Conservation (phyloP, 1,140 invertebrate genomes). For the Scaptomyza hsui region DNA sequence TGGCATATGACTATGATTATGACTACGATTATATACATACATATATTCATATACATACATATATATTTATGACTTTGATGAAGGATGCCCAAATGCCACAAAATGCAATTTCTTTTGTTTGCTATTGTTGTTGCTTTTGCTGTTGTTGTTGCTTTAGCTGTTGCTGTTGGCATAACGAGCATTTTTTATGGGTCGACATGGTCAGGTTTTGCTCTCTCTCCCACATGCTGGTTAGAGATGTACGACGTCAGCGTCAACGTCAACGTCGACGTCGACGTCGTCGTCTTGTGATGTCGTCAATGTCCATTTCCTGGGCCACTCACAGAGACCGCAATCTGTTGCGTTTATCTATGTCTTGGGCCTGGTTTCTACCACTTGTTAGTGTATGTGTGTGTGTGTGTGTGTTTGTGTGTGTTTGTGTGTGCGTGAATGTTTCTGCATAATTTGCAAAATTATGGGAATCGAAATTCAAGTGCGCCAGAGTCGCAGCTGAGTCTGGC, state of each 20-base stretch:
- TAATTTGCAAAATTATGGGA: slow-evolving; percentile 61
- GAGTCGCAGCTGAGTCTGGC: slow-evolving; percentile 41
- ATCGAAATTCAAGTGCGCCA: slow-evolving; percentile 55
- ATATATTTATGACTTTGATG: slow-evolving; percentile 37
- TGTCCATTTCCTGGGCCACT: slow-evolving; percentile 52
- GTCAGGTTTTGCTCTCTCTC: slow-evolving; percentile 48
- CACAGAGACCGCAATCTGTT: slow-evolving; percentile 51
- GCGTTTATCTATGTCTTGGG: slow-evolving; percentile 51
- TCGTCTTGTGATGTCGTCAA: slow-evolving; percentile 50
- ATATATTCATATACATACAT: slow-evolving; percentile 9
- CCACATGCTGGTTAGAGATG: slow-evolving; percentile 44
- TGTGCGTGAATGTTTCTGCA: slow-evolving; percentile 58
- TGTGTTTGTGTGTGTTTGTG: slow-evolving; percentile 32
- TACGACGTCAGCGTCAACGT: slow-evolving; percentile 5
- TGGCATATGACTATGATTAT: background rate
- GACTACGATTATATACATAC: slow-evolving; percentile 3
- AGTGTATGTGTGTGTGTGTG: background rate
- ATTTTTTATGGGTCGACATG: slow-evolving; percentile 55
- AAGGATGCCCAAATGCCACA: slow-evolving; percentile 40
- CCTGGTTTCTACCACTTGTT: slow-evolving; percentile 26
- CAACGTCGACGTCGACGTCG: slow-evolving; percentile 32
- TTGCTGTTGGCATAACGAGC: slow-evolving; percentile 44
- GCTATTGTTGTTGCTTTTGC: slow-evolving; percentile 4
- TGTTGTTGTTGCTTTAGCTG: slow-evolving; percentile 11
- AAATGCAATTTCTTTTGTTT: slow-evolving; percentile 42